These are phyloP conservation scores for Dissostichus mawsoni DNA, from an alignment of 2,113 vertebrate genomes.

Conservation along the genomic window DNA sequence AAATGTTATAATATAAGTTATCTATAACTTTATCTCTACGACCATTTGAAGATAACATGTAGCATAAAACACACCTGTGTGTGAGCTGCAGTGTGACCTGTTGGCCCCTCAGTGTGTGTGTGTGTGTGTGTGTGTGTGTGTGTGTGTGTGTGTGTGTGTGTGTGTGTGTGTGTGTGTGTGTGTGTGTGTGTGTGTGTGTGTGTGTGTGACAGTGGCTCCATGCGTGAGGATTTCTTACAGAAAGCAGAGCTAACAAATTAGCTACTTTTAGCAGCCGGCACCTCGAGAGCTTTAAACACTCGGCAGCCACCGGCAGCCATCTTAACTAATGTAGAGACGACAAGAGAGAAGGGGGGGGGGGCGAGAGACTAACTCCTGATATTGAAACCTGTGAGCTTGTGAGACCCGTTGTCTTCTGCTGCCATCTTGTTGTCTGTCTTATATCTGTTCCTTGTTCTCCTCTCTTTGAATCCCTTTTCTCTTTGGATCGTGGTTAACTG, in stretches of 20 bases:
- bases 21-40: not conserved
- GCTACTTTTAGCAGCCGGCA: conserved; percentile 67
- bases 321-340: conserved; percentile 70
- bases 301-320: conserved; percentile 53
- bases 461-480: not conserved
- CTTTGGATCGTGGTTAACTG: not conserved
- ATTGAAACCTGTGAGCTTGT: not conserved
- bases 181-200: too few relatives aligned
- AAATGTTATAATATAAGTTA: too few relatives aligned
- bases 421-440: conserved; percentile 48
- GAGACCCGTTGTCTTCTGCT: conserved; percentile 32
- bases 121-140: conserved; percentile 4
- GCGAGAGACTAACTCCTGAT: not conserved
- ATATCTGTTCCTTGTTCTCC: not conserved
- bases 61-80: not conserved
- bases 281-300: conserved; percentile 59
- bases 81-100: not conserved
- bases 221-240: conserved; percentile 66
- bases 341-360: not conserved
- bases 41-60: not conserved
- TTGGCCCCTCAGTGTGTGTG: conserved; percentile 8
- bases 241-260: conserved; percentile 74
- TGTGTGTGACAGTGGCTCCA: conserved; percentile 42
- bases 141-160: not conserved
- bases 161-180: not conserved